Percentiles rank a stretch among this genome's conserved stretches.
Evolutionary conservation across 2,888 invertebrate genomes (phyloP).

Genomic region (Caenorhabditis sp.): DNA sequence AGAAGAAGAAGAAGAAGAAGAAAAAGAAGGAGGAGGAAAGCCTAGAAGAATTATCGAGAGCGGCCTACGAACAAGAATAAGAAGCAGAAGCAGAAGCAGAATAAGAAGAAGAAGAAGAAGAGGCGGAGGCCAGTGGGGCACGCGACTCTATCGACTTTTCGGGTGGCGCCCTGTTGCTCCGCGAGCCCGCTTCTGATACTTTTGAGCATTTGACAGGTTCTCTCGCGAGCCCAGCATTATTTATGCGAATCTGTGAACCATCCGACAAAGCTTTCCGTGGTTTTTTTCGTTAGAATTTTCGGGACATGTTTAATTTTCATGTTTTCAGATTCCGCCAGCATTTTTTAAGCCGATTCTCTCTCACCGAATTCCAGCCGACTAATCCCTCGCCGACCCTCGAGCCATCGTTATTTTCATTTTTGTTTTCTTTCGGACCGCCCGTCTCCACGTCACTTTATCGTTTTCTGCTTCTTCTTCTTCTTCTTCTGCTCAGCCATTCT

Average conservation of each 20-base stretch:
- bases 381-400: no score
- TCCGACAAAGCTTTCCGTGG: no score
- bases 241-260: no score
- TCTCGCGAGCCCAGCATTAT: constrained; percentile 11
- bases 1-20: constrained; percentile 1
- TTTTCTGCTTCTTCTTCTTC: constrained; percentile 6
- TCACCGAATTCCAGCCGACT: no score
- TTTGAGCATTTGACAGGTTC: constrained; percentile 13
- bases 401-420: neutral
- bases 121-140: constrained; percentile 20
- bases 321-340: no score
- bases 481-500: constrained; percentile 8
- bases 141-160: constrained; percentile 51
- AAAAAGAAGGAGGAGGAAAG: constrained; percentile 16
- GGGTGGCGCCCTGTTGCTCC: constrained; percentile 5
- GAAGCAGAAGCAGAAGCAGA: constrained; percentile 7
- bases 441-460: neutral
- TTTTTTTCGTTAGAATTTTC: no score
- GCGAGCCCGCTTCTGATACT: constrained; percentile 31
- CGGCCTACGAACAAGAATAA: constrained; percentile 15
- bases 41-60: constrained; percentile 49
- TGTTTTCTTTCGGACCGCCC: neutral
- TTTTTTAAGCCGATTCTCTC: no score
- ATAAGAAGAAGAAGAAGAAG: constrained; percentile 2
- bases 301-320: no score